Evolutionary conservation across 2,888 invertebrate genomes (phyloP).

Genomic region (Lamellibrachia columna): DNA sequence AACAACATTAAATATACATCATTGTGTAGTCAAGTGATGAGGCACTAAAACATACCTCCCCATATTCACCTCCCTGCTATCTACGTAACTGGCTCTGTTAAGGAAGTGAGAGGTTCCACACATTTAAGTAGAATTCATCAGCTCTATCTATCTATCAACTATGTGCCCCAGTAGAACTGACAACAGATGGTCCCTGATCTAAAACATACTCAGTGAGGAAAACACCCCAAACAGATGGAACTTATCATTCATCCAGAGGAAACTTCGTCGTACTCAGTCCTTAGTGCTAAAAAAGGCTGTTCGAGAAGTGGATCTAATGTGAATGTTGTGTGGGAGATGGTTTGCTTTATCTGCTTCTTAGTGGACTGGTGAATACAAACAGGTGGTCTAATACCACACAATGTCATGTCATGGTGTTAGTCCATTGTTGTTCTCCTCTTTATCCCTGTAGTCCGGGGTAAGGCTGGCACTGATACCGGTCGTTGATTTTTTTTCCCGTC

Average conservation of each 20-base stretch:
- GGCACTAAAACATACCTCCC: background rate
- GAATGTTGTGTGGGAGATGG: background rate
- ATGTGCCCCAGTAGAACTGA: background rate
- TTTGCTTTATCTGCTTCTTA: background rate
- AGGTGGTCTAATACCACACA: background rate
- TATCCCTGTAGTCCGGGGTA: too few relatives aligned
- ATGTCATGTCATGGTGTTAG: too few relatives aligned
- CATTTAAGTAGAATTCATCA: background rate
- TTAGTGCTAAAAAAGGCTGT: background rate
- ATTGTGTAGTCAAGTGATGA: background rate
- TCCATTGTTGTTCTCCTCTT: too few relatives aligned
- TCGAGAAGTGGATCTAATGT: background rate
- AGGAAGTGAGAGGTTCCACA: background rate
- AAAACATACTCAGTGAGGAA: background rate
- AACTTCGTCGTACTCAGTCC: background rate
- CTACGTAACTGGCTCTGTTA: background rate
- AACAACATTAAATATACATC: background rate
- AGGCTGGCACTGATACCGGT: too few relatives aligned
- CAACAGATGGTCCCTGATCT: slow-evolving; percentile 5
- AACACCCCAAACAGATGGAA: background rate
- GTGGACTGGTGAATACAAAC: background rate
- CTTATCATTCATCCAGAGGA: background rate
- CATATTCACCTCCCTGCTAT: background rate
- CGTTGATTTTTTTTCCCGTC: too few relatives aligned
- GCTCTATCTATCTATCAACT: background rate